phyloP scores from a whole-genome alignment of 2,113 vertebrate species.

The Sorex fumeus region DNA sequence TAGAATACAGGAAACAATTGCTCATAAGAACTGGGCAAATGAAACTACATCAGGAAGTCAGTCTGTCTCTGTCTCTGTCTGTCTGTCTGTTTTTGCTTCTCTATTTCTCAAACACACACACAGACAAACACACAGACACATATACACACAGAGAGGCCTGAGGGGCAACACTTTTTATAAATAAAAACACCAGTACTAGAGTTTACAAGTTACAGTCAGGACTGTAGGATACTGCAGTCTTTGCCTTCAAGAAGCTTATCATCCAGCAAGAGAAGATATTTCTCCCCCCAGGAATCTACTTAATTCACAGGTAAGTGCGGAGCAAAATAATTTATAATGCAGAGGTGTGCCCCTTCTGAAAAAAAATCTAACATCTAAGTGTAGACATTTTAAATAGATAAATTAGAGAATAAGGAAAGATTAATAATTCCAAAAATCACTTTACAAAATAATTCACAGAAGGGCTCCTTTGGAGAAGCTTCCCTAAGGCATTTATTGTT shows the following conservation, averaged over 20 bases:
- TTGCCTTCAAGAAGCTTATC: slow-evolving; percentile 70
- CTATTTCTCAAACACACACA: neutral
- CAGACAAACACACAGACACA: neutral
- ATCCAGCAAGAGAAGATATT: slow-evolving; percentile 32
- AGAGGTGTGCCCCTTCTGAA: neutral
- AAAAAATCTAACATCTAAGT: slow-evolving; percentile 7
- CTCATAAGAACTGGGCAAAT: slow-evolving; percentile 41
- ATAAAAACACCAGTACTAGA: neutral
- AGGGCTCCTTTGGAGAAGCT: slow-evolving; percentile 34
- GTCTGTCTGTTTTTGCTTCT: neutral
- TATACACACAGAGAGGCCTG: neutral
- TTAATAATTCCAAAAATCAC: neutral
- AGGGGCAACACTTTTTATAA: neutral
- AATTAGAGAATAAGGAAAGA: slow-evolving; percentile 39
- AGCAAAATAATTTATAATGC: slow-evolving; percentile 35
- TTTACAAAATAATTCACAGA: slow-evolving; percentile 56
- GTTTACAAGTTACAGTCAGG: neutral
- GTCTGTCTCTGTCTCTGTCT: too few species aligned
- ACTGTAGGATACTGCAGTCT: neutral
- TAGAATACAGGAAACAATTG: slow-evolving; percentile 16
- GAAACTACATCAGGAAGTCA: neutral
- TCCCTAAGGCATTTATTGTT: slow-evolving; percentile 13
- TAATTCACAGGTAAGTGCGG: slow-evolving; percentile 49
- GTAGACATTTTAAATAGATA: slow-evolving; percentile 43
- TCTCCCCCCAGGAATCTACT: neutral